Base-by-base conservation (phyloP, 2,888 invertebrate genomes). In the Cotesia congregata region DNA sequence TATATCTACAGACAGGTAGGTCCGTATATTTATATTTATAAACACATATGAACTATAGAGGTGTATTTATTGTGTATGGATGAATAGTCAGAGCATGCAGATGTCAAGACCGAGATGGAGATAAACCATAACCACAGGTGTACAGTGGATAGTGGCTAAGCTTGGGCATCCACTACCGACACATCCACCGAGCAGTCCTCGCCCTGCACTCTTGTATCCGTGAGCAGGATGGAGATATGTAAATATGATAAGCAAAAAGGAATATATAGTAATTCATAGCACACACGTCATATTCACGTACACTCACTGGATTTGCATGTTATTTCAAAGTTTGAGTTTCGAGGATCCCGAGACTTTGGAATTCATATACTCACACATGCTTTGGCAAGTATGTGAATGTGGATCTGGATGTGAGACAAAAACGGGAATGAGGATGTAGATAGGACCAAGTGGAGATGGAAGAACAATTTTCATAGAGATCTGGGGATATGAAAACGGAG, bases 241-340 rank as follows among this genome's bases (percentile, higher is more conserved):
- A 50, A 12, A 50, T 50, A 50, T 50, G 50, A 50, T 30, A 61
- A 15, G 60, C 30, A 65, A 41, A 50, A 50, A 41, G 20, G 65
- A 50, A 20, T 15, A 65, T 65, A 73, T 73, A 73, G 67, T 67
- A 41, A 30, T 67, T 60, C 39, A 17, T 61, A 39, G 50, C 59
- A 67, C 72, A 78, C 77, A 74, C 77, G 77, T 80, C 77, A 78
- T 79, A 77, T 69, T 59, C 75, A 67, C 75, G 62, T 75, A 77
- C 72, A 78, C 74, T 78, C 76, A 79, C 77, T 80, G 82, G 84
- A 88, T 88, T 87, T 87, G 83, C 87, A 87, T 87, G 86, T 86
- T 87, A 87, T 87, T 87, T 85, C 85, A 80, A 84, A 85, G 83
- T 86, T 83, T 59, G 80, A 82, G 83, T 82, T 81, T 75, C 77